Percentiles rank a stretch among this genome's conserved stretches.
Evolutionary conservation across 2,113 vertebrate genomes (phyloP).

Genomic region (Rhipidura dahli): DNA sequence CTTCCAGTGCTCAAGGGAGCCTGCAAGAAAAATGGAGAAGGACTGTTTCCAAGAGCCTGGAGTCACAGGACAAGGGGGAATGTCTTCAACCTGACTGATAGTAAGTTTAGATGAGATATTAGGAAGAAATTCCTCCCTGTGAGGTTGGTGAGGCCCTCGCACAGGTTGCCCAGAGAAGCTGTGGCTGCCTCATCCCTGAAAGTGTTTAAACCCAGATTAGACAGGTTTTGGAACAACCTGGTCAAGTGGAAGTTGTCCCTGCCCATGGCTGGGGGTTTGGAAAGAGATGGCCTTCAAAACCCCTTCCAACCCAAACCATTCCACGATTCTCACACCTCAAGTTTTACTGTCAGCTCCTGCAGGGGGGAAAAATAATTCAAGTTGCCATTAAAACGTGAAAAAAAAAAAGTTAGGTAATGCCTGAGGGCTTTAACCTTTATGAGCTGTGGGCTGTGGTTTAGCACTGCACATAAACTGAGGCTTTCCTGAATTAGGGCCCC

Average conservation of each 20-base stretch:
- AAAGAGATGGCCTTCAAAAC: rapidly evolving
- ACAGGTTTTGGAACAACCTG: not conserved
- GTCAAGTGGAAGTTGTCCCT: rapidly evolving
- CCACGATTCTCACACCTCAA: not conserved
- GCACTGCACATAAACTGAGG: not conserved
- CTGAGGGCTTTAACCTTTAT: not conserved
- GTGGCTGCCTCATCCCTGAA: not conserved
- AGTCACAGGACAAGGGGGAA: not conserved
- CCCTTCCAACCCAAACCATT: not conserved
- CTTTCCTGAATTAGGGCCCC: not conserved
- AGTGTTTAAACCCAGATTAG: rapidly evolving
- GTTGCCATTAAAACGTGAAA: not conserved
- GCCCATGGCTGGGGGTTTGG: not conserved
- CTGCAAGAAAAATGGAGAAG: not conserved
- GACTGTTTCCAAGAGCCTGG: not conserved
- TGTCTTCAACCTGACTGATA: not conserved
- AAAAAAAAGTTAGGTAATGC: not conserved
- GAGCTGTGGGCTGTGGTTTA: not conserved
- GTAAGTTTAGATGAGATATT: not conserved
- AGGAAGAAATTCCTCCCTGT: not conserved
- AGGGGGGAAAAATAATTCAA: not conserved
- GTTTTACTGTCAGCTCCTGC: not conserved
- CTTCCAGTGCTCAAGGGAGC: not conserved
- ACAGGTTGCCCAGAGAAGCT: not conserved
- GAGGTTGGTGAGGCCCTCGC: not conserved